A percentile compares a stretch with the other conserved stretches of the same genome.
These are phyloP conservation scores for Brienomyrus brachyistius DNA, from an alignment of 2,113 vertebrate genomes.

Conservation along the genomic window DNA sequence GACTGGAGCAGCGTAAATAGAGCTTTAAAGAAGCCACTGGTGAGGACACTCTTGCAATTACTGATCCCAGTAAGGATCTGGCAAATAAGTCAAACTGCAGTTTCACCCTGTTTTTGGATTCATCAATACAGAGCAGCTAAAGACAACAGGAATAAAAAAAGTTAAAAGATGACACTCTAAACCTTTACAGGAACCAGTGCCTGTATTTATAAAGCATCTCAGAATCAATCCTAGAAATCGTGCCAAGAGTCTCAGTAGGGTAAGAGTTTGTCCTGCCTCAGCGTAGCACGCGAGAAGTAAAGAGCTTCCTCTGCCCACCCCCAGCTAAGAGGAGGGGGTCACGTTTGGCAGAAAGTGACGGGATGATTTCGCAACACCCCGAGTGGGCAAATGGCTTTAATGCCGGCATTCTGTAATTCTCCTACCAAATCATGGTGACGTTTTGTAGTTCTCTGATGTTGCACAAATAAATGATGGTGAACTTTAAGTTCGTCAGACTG, in stretches of 20 bases:
- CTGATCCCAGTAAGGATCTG: not conserved
- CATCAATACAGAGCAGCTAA: not conserved
- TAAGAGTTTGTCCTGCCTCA: not conserved
- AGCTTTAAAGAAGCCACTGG: not conserved
- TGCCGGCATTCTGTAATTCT: not conserved
- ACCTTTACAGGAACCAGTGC: not conserved
- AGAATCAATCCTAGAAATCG: too few relatives aligned
- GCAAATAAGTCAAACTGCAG: not conserved
- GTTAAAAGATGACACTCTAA: not conserved
- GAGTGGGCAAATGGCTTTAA: not conserved
- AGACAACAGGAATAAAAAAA: not conserved
- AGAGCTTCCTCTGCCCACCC: not conserved
- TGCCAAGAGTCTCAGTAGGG: too few relatives aligned
- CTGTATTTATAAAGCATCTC: too few relatives aligned
- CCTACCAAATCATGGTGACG: too few relatives aligned
- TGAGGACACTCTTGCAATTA: not conserved
- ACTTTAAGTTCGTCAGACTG: not conserved
- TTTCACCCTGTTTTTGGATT: not conserved
- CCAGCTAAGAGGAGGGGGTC: not conserved
- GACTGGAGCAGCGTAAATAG: not conserved
- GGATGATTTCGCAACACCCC: not conserved
- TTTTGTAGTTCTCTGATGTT: too few relatives aligned
- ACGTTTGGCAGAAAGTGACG: not conserved
- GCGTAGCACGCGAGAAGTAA: not conserved
- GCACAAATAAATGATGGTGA: too few relatives aligned